Conservation (phyloP, 2,797 vertebrate species). For the Echeneis naucrates region DNA sequence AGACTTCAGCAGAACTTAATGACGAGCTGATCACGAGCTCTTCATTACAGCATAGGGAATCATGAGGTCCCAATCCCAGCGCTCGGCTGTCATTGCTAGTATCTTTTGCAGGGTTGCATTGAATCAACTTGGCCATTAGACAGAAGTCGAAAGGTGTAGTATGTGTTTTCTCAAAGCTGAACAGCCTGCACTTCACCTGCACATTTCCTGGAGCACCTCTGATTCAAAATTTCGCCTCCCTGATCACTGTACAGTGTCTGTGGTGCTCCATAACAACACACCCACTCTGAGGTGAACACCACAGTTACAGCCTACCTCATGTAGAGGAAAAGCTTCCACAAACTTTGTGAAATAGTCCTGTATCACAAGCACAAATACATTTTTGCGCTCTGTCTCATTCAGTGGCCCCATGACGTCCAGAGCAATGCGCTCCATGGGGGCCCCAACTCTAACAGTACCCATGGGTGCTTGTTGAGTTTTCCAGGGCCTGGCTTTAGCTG, state of each 20-base stretch:
- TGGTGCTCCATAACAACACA: slow-evolving; percentile 16
- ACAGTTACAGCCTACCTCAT: slow-evolving; percentile 29
- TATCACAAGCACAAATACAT: slow-evolving; percentile 5
- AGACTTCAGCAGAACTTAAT: too few species aligned
- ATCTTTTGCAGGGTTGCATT: slow-evolving; percentile 48
- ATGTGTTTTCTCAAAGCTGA: neutral
- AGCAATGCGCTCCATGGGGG: slow-evolving; percentile 18
- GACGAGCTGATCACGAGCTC: too few species aligned
- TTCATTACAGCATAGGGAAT: slow-evolving; percentile 48
- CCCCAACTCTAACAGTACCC: neutral
- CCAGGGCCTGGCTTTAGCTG: neutral
- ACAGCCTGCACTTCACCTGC: too few species aligned
- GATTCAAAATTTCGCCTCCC: slow-evolving; percentile 7
- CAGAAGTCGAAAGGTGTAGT: too few species aligned
- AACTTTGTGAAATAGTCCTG: slow-evolving; percentile 25
- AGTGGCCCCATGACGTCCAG: slow-evolving; percentile 44
- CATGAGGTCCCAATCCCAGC: slow-evolving; percentile 55
- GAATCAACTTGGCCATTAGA: too few species aligned
- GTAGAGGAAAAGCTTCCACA: slow-evolving; percentile 13
- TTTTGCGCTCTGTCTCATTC: slow-evolving; percentile 29
- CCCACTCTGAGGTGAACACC: slow-evolving; percentile 24
- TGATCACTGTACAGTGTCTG: slow-evolving; percentile 24
- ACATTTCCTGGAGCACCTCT: slow-evolving; percentile 19
- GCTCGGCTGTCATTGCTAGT: too few species aligned
- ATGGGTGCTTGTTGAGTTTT: slow-evolving; percentile 18